Percentiles rank a stretch among this genome's conserved stretches.
These are phyloP conservation scores for Psettodes erumei DNA, from an alignment of 2,113 vertebrate species.

Conservation along the genomic window DNA sequence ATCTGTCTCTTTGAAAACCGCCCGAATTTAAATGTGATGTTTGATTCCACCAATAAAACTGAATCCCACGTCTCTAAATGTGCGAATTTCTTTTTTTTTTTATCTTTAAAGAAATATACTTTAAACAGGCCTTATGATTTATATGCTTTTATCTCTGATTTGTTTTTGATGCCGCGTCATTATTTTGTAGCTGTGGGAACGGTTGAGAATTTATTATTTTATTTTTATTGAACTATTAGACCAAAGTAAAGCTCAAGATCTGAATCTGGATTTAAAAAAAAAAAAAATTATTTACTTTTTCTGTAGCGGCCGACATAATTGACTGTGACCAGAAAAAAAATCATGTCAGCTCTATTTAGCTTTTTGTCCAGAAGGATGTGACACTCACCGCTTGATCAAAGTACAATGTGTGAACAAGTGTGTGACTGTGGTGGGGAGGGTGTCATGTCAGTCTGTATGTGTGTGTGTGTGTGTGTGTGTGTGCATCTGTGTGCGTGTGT, in stretches of 20 bases:
- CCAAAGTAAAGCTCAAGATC: not conserved
- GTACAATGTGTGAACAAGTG: not conserved
- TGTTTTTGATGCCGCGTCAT: not conserved
- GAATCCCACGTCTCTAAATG: not conserved
- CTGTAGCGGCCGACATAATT: not conserved
- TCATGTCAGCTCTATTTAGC: not conserved
- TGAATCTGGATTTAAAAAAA: not conserved
- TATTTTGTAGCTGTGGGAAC: not conserved
- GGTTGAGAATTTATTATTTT: not conserved
- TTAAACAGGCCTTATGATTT: no score
- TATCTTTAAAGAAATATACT: not conserved
- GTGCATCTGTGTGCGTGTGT: not conserved
- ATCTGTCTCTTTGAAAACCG: no score
- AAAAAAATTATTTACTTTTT: not conserved
- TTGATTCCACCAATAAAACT: not conserved
- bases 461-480: not conserved
- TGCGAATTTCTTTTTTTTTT: not conserved
- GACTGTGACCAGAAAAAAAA: not conserved
- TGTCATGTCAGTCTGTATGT: not conserved
- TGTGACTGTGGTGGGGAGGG: not conserved
- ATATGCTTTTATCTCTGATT: not conserved
- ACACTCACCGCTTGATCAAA: conserved; percentile 16
- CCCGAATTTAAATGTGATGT: no score
- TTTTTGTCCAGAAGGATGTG: not conserved
- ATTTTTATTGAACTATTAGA: not conserved